These are phyloP conservation scores for Aleadryas rufinucha DNA, from an alignment of 2,113 vertebrate species.

Conservation along the genomic window DNA sequence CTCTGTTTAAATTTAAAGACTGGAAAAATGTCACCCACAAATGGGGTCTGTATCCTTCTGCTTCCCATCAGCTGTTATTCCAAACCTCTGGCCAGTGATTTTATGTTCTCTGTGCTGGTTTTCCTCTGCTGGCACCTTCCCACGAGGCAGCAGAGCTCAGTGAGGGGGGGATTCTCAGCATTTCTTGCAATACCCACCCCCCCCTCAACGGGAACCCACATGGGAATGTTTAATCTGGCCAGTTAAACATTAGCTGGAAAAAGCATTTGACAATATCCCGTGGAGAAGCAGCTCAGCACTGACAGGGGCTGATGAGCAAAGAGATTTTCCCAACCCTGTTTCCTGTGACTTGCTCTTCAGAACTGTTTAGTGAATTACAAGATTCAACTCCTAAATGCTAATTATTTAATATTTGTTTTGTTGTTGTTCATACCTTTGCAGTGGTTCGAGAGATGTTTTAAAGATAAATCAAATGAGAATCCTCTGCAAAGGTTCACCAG, in stretches of 20 bases:
- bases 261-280: slow-evolving; percentile 7
- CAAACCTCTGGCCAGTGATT: neutral
- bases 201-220: neutral
- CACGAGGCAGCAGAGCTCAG: neutral
- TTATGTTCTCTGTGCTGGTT: neutral
- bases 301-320: slow-evolving; percentile 20
- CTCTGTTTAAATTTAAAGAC: neutral
- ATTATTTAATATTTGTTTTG: neutral
- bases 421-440: neutral
- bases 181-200: neutral
- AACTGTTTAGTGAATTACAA: neutral
- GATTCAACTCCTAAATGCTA: neutral
- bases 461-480: neutral
- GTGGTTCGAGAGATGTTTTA: neutral
- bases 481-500: neutral
- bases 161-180: neutral
- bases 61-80: neutral
- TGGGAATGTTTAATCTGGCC: slow-evolving; percentile 36
- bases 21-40: neutral
- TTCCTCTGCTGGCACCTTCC: slow-evolving; percentile 10
- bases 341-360: neutral
- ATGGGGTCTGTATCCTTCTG: neutral
- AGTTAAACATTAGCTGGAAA: slow-evolving; percentile 45
- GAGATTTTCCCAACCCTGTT: neutral
- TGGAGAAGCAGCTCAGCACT: slow-evolving; percentile 22